A percentile compares a stretch with the other conserved stretches of the same genome.
Evolutionary conservation across 2,113 vertebrate genomes (phyloP).

Genomic region (Equus quagga): DNA sequence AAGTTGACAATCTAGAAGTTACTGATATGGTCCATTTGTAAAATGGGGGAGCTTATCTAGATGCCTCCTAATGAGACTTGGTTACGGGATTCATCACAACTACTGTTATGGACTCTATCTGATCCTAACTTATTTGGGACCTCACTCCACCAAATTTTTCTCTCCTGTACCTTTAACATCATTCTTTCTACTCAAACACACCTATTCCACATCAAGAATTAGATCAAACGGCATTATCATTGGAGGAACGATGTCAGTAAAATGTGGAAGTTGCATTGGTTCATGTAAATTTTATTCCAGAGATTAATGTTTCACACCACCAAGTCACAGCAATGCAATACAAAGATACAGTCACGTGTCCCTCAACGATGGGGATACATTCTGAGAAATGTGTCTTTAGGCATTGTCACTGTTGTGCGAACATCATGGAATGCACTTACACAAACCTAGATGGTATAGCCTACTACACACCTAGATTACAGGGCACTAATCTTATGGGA

Average conservation of each 20-base stretch:
- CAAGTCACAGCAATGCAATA: neutral
- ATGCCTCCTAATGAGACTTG: rapidly evolving
- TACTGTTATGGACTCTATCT: rapidly evolving
- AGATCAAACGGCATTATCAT: rapidly evolving
- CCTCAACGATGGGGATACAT: no score
- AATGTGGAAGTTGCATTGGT: neutral
- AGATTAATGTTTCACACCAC: neutral
- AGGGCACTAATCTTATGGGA: no score
- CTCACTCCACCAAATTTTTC: neutral
- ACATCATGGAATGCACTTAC: no score
- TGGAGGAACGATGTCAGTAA: neutral
- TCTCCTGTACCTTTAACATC: rapidly evolving
- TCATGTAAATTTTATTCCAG: neutral
- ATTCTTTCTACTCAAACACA: rapidly evolving
- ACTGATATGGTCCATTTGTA: rapidly evolving
- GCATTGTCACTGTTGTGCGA: no score
- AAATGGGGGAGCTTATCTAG: rapidly evolving
- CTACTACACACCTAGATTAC: no score
- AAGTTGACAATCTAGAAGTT: rapidly evolving
- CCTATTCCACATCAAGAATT: neutral
- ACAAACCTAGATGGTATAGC: no score
- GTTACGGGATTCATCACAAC: no score
- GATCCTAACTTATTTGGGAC: no score
- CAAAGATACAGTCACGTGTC: neutral
- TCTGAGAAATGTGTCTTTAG: no score